Evolutionary conservation across 2,113 vertebrate genomes (phyloP), one percentile per base, ranked within the genome.

Genomic region (Poeciliopsis retropinna): DNA sequence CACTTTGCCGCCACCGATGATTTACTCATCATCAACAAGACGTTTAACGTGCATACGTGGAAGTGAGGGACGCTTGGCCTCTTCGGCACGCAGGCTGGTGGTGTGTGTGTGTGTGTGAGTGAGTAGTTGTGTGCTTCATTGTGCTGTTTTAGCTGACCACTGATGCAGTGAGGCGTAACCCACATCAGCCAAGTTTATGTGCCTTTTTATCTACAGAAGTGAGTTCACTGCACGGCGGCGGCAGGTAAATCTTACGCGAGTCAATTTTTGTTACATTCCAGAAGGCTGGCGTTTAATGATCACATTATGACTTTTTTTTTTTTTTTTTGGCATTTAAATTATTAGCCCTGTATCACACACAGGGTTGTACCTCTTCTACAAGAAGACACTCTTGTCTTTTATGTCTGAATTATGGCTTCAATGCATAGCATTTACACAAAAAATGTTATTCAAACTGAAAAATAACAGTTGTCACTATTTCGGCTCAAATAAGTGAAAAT

Each of bases 11-110:
- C 81, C 95, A 95, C 87, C 68, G 73, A 76, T 97, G 95, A 97
- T 96, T 96, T 96, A 96, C 96, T 88, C 96, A 96, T 95, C 84
- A 92, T 87, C 91, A 94, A 92, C 92, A 93, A 86, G 93, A 47
- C 92, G 84, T 92, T 92, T 93, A 91, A 88, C 83, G 91, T 93
- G 92, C 0, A 34, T 60, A 68, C 63, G 72, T 83, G 88, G 87
- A 80, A 91, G 88, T 70, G 69, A 66, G 14, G 37, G 75, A 78
- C 39, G 29, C 27, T 63, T 29, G n/a, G 70, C 29, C 66, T 60
- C 51, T 70, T 11, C 47, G 6, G 14, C 17, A 47, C 64, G 77
- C 44, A 34, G n/a, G 44, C 9, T 2, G 1, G 1, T 8, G 37
- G 57, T 22, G 60, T 47, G 61, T 8, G 37, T 17, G 27, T 47